These are phyloP conservation scores for Marasmarcha lunaedactyla DNA, from an alignment of 2,888 invertebrate genomes.

Conservation along the genomic window DNA sequence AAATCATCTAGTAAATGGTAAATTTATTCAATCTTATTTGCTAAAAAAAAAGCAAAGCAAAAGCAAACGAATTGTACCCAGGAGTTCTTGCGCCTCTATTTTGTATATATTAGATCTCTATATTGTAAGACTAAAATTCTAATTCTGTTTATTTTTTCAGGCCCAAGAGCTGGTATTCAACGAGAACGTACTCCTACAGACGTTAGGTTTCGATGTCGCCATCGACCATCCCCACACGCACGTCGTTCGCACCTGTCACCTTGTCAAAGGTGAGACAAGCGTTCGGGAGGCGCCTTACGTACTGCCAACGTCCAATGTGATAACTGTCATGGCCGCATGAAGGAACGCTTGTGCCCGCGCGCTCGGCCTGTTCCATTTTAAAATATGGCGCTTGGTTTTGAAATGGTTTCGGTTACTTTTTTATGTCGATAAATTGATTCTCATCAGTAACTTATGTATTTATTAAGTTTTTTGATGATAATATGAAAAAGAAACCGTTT, in stretches of 20 bases:
- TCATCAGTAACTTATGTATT: too few species aligned
- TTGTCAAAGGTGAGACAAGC: conserved; percentile 86
- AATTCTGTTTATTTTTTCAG: conserved; percentile 46
- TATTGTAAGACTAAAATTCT: too few species aligned
- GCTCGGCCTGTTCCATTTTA: conserved; percentile 15
- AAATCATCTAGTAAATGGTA: too few species aligned
- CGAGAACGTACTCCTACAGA: conserved; percentile 96
- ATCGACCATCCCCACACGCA: conserved; percentile 99
- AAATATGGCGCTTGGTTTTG: conserved; percentile 17
- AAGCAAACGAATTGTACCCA: too few species aligned
- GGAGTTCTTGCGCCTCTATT: too few species aligned
- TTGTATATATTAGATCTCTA: too few species aligned
- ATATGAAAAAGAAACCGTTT: not conserved
- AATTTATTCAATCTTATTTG: too few species aligned
- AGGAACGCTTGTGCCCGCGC: conserved; percentile 1
- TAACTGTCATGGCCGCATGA: not conserved
- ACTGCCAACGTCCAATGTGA: conserved; percentile 6
- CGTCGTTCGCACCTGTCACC: conserved; percentile 95
- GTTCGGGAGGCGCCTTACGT: conserved; percentile 17
- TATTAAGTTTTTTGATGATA: not conserved
- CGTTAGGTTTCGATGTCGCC: conserved; percentile 96
- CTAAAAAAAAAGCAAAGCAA: too few species aligned
- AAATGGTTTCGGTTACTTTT: conserved; percentile 9
- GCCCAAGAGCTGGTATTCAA: conserved; percentile 95
- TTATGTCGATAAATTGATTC: too few species aligned